Evolutionary conservation across 2,113 vertebrate genomes (phyloP).

Genomic region (Plecotus auritus): DNA sequence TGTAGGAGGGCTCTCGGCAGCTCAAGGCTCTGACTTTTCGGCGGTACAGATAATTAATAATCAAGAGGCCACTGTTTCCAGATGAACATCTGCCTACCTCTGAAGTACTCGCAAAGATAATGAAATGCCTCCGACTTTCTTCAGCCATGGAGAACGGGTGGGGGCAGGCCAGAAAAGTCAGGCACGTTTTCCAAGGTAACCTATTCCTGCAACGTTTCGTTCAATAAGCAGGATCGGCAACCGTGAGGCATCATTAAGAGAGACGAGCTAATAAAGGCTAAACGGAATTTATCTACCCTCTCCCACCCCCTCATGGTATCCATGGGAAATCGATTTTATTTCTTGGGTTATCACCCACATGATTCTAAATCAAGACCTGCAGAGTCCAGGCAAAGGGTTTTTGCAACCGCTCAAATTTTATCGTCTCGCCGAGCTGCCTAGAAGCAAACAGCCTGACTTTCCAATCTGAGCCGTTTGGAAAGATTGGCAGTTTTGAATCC

Average conservation of each 20-base stretch:
- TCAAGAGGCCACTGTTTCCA: not conserved
- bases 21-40: not conserved
- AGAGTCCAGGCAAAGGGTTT: not conserved
- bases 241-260: not conserved
- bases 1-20: not conserved
- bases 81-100: not conserved
- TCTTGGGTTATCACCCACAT: conserved; percentile 44
- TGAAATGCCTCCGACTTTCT: conserved; percentile 9
- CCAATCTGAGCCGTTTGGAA: conserved; percentile 9
- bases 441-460: conserved; percentile 33
- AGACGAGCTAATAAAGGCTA: conserved; percentile 21
- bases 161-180: not conserved
- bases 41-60: not conserved
- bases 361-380: conserved; percentile 55
- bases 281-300: conserved; percentile 8
- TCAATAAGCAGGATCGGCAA: not conserved
- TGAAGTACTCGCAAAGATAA: not conserved
- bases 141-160: not conserved
- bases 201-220: not conserved
- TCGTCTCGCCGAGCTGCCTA: not conserved
- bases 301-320: not conserved
- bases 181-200: conserved; percentile 22
- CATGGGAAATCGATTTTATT: conserved; percentile 54
- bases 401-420: conserved; percentile 29
- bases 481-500: not conserved